Conservation (phyloP, 2,888 invertebrate species). For the Drosophila birchii region DNA sequence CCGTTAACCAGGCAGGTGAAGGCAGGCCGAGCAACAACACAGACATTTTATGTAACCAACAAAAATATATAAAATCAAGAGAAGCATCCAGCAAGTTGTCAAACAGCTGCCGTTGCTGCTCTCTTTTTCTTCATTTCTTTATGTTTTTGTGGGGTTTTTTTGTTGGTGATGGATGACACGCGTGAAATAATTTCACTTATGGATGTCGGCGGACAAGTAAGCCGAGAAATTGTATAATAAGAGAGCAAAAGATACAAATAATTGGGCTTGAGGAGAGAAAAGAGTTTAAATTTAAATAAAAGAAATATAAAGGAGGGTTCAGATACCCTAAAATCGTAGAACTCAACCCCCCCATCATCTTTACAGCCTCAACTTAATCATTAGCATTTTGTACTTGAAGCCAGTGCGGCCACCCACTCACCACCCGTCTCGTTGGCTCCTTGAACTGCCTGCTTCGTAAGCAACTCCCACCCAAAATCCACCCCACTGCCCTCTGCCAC, state of each 20-base stretch:
- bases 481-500: slow-evolving; percentile 15
- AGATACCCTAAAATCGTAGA: not conserved
- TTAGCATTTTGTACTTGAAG: slow-evolving; percentile 71
- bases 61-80: not conserved
- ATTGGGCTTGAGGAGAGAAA: no score
- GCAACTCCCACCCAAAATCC: slow-evolving; percentile 22
- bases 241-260: not conserved
- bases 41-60: slow-evolving; percentile 65
- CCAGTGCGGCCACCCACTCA: slow-evolving; percentile 26
- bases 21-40: slow-evolving; percentile 34
- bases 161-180: slow-evolving; percentile 67
- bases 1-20: slow-evolving; percentile 76
- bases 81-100: slow-evolving; percentile 36
- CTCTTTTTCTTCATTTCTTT: slow-evolving; percentile 13
- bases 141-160: not conserved
- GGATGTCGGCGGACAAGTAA: slow-evolving; percentile 13
- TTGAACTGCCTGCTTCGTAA: slow-evolving; percentile 47
- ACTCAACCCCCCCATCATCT: slow-evolving; percentile 22
- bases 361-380: slow-evolving; percentile 39
- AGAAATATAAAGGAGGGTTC: no score
- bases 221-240: slow-evolving; percentile 66
- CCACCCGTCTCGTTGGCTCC: slow-evolving; percentile 34
- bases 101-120: slow-evolving; percentile 33
- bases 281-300: not conserved
- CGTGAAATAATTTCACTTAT: slow-evolving; percentile 75